Conservation (phyloP, 1,140 invertebrate species). For the Ylistrum balloti region DNA sequence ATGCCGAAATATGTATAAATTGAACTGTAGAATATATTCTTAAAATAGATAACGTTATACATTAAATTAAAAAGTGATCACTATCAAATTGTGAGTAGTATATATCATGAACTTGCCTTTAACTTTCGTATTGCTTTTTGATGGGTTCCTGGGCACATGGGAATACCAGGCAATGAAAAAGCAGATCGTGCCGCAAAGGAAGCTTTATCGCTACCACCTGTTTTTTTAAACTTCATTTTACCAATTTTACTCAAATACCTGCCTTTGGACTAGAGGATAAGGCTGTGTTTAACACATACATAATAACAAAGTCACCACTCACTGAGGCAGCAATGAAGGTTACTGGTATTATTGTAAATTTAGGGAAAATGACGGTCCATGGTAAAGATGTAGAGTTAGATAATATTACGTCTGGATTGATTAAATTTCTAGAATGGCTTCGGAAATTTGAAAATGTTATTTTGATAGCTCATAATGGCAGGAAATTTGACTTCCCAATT, state of each 20-base stretch:
- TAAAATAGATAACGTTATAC: too few relatives aligned
- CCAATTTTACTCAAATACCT: slow-evolving; percentile 58
- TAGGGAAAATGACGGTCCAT: slow-evolving; percentile 50
- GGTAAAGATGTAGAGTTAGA: slow-evolving; percentile 21
- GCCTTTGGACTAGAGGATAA: slow-evolving; percentile 40
- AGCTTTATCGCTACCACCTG: too few relatives aligned
- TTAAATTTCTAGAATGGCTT: slow-evolving; percentile 46
- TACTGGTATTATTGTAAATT: slow-evolving; percentile 29
- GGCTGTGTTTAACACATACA: not conserved
- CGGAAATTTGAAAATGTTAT: slow-evolving; percentile 43
- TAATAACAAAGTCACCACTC: slow-evolving; percentile 49
- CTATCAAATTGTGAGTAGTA: too few relatives aligned
- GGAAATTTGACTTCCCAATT: slow-evolving; percentile 54
- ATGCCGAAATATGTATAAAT: too few relatives aligned
- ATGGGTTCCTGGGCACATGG: too few relatives aligned
- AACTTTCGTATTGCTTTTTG: too few relatives aligned
- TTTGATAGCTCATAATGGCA: slow-evolving; percentile 57
- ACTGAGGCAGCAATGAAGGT: slow-evolving; percentile 41
- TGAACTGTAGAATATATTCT: too few relatives aligned
- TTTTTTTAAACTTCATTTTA: slow-evolving; percentile 51
- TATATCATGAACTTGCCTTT: too few relatives aligned
- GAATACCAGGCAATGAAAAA: too few relatives aligned
- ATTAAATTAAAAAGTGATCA: too few relatives aligned
- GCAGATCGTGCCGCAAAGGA: too few relatives aligned
- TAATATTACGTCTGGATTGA: slow-evolving; percentile 18